Evolutionary conservation across 2,888 invertebrate species (phyloP).

Genomic region (Polydrusus cervinus): DNA sequence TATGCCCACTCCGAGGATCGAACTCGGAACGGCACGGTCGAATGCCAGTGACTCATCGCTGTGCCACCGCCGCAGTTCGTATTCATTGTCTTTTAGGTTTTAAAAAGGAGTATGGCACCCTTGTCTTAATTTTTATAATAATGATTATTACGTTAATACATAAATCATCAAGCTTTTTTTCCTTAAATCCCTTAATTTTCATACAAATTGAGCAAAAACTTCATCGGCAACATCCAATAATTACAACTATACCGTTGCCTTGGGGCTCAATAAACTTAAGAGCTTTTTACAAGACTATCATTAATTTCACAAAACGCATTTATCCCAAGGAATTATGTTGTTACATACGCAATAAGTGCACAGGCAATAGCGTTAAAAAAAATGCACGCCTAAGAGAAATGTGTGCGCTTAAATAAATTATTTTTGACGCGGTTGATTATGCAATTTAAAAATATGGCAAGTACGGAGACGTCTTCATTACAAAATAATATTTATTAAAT

Average conservation of each 20-base stretch:
- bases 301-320: constrained; percentile 14
- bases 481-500: constrained; percentile 2
- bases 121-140: no score
- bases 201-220: not conserved
- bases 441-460: not conserved
- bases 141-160: no score
- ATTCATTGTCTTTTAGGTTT: no score
- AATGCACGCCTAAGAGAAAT: constrained; percentile 9
- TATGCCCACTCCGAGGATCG: no score
- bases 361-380: not conserved
- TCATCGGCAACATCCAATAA: constrained; percentile 4
- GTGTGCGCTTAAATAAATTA: not conserved
- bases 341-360: constrained; percentile 19
- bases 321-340: constrained; percentile 12
- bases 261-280: constrained; percentile 8
- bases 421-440: constrained; percentile 3
- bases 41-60: no score
- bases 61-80: no score
- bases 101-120: no score
- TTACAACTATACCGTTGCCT: not conserved
- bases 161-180: no score
- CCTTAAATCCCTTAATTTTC: no score
- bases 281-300: constrained; percentile 16
- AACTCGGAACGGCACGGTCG: no score
- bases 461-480: not conserved